A percentile compares a stretch with the other conserved stretches of the same genome.
Evolutionary conservation across 2,113 vertebrate genomes (phyloP).

Genomic region (Poicephalus gulielmi): DNA sequence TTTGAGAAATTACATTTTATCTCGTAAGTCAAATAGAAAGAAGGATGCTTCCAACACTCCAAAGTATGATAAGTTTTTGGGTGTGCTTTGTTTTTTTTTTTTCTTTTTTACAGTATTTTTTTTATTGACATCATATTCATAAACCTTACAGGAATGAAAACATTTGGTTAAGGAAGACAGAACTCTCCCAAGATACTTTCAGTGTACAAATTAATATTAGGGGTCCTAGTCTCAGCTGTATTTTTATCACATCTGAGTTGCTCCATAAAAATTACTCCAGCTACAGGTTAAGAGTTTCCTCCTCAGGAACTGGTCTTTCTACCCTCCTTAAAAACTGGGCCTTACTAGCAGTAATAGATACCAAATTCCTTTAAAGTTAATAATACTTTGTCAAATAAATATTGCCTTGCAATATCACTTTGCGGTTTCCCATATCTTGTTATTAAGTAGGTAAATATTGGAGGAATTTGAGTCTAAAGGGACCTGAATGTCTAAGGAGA

Average conservation of each 20-base stretch:
- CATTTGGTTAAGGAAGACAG: neutral
- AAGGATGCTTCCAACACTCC: neutral
- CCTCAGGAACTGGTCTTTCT: neutral
- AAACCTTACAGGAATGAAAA: neutral
- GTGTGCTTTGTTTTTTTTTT: neutral
- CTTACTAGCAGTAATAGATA: neutral
- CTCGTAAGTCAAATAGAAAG: conserved; percentile 2
- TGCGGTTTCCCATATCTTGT: neutral
- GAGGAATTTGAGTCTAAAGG: neutral
- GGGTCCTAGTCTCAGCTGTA: neutral
- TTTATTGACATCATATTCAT: neutral
- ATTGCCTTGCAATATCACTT: neutral
- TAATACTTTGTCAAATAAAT: neutral
- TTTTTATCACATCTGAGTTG: neutral
- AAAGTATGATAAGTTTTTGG: neutral
- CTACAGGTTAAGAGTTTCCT: neutral
- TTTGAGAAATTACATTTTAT: conserved; percentile 48
- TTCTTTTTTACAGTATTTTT: neutral
- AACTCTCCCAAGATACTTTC: neutral
- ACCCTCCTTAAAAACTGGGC: neutral
- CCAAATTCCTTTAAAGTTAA: neutral
- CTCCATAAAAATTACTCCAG: neutral
- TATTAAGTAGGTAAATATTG: neutral
- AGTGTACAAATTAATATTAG: neutral
- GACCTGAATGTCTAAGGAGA: neutral